These are phyloP conservation scores for Amblyraja radiata DNA, from an alignment of 2,797 vertebrate species.

Conservation along the genomic window DNA sequence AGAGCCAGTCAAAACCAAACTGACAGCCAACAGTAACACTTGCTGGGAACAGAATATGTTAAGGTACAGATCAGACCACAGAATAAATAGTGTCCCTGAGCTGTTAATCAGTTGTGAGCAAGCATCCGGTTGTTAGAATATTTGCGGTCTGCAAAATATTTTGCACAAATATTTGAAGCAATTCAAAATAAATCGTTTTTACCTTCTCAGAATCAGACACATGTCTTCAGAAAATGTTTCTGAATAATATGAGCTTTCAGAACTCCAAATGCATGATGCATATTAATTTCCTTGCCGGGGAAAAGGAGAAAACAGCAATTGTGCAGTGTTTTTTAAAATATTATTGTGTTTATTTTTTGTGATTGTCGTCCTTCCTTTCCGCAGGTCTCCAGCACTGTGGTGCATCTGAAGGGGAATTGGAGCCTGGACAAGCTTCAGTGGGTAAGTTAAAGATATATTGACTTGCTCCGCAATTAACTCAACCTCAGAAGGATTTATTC, in stretches of 20 bases:
- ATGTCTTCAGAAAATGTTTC: not conserved
- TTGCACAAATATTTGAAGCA: conserved; percentile 27
- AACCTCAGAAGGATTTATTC: not conserved
- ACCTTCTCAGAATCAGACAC: not conserved
- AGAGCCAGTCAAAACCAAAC: conserved; percentile 31
- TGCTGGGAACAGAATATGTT: conserved; percentile 13
- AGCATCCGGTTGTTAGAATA: conserved; percentile 28
- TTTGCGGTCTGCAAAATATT: not conserved
- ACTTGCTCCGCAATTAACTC: not conserved
- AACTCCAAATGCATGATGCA: not conserved
- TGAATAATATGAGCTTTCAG: conserved; percentile 28
- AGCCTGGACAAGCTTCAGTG: not conserved
- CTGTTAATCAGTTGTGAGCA: conserved; percentile 34
- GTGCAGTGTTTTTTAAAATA: not conserved
- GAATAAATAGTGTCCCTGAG: conserved; percentile 27
- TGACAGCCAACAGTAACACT: conserved; percentile 33
- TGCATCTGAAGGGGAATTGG: not conserved
- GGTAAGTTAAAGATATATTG: not conserved
- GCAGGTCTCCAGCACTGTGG: not conserved
- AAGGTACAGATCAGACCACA: conserved; percentile 29
- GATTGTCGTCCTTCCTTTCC: not conserved
- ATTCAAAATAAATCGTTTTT: conserved; percentile 19
- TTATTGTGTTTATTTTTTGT: conserved; percentile 2
- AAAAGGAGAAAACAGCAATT: not conserved
- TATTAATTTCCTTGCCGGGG: not conserved